Base-by-base conservation (phyloP, 2,797 vertebrate genomes). In the Falco columbarius region DNA sequence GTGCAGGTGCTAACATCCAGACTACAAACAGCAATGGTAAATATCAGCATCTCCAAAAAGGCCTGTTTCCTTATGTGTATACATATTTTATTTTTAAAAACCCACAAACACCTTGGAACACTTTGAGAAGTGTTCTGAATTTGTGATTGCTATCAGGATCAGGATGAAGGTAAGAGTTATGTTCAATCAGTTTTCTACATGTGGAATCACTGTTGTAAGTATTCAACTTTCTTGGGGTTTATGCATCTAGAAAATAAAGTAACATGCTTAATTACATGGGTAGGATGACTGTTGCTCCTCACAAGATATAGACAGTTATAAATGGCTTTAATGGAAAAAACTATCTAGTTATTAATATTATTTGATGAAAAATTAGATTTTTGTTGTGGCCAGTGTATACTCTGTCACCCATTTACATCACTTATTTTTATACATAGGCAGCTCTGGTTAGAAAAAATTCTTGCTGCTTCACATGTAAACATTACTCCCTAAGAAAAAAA, bases 11-110 rank as follows among this genome's bases (percentile, higher is more conserved):
- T 82, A 97, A 97, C 24, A 97, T 99, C 34, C 94, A 96, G 14
- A 86, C 97, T 44, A 95, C 97, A 96, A 99, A 99, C 97, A 99
- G 98, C 95, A 98, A 95, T 97, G 99, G 99, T 99, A 98, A 85
- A 71, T 86, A 74, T 56, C 61, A 66, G 2, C 5, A 3, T 42
- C n/a, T 80, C 54, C 16, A 32, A 22, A 46, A 12, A 40, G 17
- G n/a, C 30, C 34, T 14, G 8, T 29, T 79, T 77, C 51, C 65
- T 65, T 46, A 19, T 3, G 3, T 7, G 10, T 38, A 38, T 63
- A 34, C 4, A 10, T 30, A 19, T 46, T 70, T 85, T 52, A 32
- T 71, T 51, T 26, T 51, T 26, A 82, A 83, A 82, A 82, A 30
- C 8, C 9, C 26, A 3, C 3, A 62, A 62, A 14, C 27, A 40